phyloP scores from a whole-genome alignment of 2,797 vertebrate genomes.

The Tauraco hartlaubi region DNA sequence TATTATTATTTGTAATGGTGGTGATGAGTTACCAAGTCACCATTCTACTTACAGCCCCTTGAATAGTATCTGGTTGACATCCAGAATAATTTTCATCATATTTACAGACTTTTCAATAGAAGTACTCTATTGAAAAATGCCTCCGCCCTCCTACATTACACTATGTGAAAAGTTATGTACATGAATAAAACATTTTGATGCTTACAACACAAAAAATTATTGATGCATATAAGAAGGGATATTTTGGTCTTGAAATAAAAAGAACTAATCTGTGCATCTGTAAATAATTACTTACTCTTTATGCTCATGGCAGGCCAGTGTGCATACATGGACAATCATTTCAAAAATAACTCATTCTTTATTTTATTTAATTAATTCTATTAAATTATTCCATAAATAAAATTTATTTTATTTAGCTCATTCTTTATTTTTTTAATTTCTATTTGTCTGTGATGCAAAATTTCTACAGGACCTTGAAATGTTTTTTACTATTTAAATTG shows the following conservation, averaged over 20 bases:
- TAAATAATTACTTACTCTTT: neutral
- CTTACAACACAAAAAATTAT: neutral
- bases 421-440: neutral
- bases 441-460: neutral
- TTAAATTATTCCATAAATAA: neutral
- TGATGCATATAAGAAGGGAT: neutral
- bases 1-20: neutral
- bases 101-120: neutral
- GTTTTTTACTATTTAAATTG: neutral
- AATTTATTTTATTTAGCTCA: neutral
- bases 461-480: neutral
- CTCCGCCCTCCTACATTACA: neutral
- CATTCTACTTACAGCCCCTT: neutral
- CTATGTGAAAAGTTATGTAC: neutral
- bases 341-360: neutral
- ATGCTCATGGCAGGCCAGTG: neutral
- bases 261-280: neutral
- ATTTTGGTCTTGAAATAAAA: neutral
- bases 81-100: neutral
- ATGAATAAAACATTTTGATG: neutral
- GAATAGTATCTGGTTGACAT: neutral
- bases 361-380: neutral
- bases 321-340: neutral
- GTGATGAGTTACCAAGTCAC: neutral
- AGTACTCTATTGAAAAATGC: neutral